Evolutionary conservation across 2,113 vertebrate species (phyloP), one percentile per base, ranked within the genome.

Genomic region (Columba livia): DNA sequence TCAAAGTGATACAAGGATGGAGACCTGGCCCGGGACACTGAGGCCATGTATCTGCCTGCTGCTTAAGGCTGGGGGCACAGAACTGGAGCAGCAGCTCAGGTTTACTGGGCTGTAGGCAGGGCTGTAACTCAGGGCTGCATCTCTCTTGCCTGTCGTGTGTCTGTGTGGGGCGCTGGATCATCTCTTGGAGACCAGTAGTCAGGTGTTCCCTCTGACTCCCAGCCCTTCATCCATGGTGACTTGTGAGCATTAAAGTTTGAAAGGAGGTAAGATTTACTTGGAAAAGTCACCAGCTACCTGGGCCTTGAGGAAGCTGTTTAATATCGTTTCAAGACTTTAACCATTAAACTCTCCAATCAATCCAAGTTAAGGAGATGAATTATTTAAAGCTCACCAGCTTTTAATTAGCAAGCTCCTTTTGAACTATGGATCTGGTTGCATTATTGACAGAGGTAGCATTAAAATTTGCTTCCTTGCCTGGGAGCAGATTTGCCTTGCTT

Each of bases 321-420:
- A 99, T 99, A 99, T 99, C 99, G 99, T 99, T 99, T 98, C 98
- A 98, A 98, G 98, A 97, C 98, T 98, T 97, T 98, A 98, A 98
- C 98, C 98, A 99, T 98, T 98, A 98, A 99, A 99, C 98, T 99
- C 98, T 98, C 98, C 97, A 99, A 99, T 99, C 99, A 99, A 99
- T 99, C 98, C 98, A 98, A 99, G 98, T 99, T 99, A 99, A 99
- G 98, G 99, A 99, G 99, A 99, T 99, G 99, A 99, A 99, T 99
- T 99, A 99, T 99, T 99, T 99, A 99, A 99, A 98, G 98, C 98
- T 98, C 97, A 98, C 98, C 97, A 98, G 97, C 98, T 99, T 98
- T 99, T 99, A 99, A 99, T 99, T 99, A 99, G 99, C 99, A 98
- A 97, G 98, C 98, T 99, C 98, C 98, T 99, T 99, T 98, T 98